These are phyloP conservation scores for Philonicus albiceps DNA, from an alignment of 2,888 invertebrate genomes.

Conservation along the genomic window DNA sequence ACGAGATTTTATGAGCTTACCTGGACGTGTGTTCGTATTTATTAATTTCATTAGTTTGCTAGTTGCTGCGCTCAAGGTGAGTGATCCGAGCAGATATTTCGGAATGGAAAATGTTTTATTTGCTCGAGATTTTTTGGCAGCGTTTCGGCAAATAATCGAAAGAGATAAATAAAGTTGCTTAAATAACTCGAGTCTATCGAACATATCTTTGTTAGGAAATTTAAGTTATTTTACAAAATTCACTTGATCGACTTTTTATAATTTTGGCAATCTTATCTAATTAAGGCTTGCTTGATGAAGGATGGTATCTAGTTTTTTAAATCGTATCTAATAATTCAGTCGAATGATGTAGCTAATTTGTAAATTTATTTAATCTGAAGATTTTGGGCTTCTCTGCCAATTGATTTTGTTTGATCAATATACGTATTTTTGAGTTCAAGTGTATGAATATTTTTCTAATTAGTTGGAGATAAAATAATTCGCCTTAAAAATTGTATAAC, in stretches of 20 bases:
- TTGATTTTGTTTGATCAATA: neutral
- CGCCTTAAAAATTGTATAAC: no score
- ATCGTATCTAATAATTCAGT: neutral
- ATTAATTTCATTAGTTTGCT: neutral
- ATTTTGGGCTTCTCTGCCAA: neutral
- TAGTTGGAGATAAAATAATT: no score
- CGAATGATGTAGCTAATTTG: neutral
- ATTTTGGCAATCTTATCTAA: neutral
- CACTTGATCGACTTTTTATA: neutral
- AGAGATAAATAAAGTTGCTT: neutral
- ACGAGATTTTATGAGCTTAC: neutral
- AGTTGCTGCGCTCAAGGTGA: slow-evolving; percentile 5
- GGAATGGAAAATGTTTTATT: neutral
- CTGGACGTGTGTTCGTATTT: neutral
- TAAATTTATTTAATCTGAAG: neutral
- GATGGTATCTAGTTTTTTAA: neutral
- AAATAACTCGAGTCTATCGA: neutral
- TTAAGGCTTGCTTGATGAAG: neutral
- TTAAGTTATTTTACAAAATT: neutral
- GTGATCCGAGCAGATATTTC: neutral
- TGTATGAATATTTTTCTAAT: neutral
- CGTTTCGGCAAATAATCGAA: neutral
- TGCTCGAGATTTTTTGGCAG: neutral
- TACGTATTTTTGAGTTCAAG: neutral
- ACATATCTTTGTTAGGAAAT: neutral